These are phyloP conservation scores for Oedothorax gibbosus DNA, from an alignment of 1,140 invertebrate species.

Conservation along the genomic window DNA sequence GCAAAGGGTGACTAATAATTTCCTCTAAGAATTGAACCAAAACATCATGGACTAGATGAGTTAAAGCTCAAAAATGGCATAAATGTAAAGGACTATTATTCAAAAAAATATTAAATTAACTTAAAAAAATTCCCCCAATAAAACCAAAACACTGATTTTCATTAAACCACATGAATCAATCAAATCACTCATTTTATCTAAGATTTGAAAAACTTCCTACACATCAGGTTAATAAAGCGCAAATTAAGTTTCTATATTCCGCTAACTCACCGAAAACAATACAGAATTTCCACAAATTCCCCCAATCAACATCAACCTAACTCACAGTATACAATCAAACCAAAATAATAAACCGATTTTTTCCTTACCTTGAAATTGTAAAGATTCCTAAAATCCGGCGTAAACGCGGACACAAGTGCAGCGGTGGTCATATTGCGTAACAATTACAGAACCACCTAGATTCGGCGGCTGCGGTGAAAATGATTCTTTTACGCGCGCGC, in stretches of 20 bases:
- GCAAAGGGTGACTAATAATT: too few species aligned
- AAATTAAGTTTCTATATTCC: neutral
- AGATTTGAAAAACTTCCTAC: too few species aligned
- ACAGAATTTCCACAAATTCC: neutral
- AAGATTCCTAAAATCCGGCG: slow-evolving; percentile 31
- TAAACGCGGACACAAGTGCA: slow-evolving; percentile 42
- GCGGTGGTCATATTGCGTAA: slow-evolving; percentile 33
- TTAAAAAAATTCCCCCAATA: too few species aligned
- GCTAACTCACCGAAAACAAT: neutral
- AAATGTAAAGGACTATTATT: too few species aligned
- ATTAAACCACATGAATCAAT: too few species aligned
- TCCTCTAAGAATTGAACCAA: too few species aligned
- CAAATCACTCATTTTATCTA: too few species aligned
- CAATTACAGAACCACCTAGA: slow-evolving; percentile 10
- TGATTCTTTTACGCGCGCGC: slow-evolving; percentile 5
- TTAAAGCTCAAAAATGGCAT: too few species aligned
- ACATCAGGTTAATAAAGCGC: neutral
- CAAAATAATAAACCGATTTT: neutral
- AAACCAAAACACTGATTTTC: too few species aligned
- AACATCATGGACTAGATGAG: too few species aligned
- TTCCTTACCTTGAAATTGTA: slow-evolving; percentile 48
- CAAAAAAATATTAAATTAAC: too few species aligned
- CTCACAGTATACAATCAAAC: neutral
- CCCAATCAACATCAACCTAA: neutral
- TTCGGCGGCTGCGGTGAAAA: neutral